Base-by-base conservation (phyloP, 2,888 invertebrate genomes). In the Dasysyrphus tricinctus region DNA sequence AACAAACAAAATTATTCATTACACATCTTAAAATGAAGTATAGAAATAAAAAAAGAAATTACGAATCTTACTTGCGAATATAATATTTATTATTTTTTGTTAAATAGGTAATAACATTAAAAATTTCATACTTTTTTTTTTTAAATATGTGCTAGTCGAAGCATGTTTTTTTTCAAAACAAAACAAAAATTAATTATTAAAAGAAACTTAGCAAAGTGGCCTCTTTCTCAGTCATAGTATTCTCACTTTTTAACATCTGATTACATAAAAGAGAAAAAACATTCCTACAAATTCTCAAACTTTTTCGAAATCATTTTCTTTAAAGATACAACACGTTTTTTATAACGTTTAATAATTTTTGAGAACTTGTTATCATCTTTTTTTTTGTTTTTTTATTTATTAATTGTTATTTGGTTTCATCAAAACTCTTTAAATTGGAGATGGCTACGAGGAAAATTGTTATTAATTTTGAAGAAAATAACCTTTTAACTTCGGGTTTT, bases 1-100 rank as follows among this genome's bases (percentile, higher is more conserved):
- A 77, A 51, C 49, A 77, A 47, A 73, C 77, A 51, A 80, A 67
- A 69, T 32, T 32, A 79, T 65, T 39, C 54, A 65, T 49, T 54
- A 54, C 29, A 54, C 42, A 70, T 63, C 32, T 42, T 14, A 56
- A n/a, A 67, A 72, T 63, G 56, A 34, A 78, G 67, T 61, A 44
- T 54, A 61, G 65, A 72, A 61, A 61, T 29, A 61, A 39, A 19
- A 39, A 75, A 24, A 67, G 49, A 54, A 65, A 81, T 81, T 77
- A 57, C 42, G 39, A 77, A 78, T 37, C 69, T 54, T 54, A 69
- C 67, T 65, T 79, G 70, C 44, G 37, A 44, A 44, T n/a, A 34
- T 37, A n/a, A 63, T 56, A 29, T 9, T 42, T 37, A 5, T 24
- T 34, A 49, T 67, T 76, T 56, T 57, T 57, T 9, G 7, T 69